Base-by-base conservation (phyloP, 2,797 vertebrate species). In the Astyanax mexicanus region DNA sequence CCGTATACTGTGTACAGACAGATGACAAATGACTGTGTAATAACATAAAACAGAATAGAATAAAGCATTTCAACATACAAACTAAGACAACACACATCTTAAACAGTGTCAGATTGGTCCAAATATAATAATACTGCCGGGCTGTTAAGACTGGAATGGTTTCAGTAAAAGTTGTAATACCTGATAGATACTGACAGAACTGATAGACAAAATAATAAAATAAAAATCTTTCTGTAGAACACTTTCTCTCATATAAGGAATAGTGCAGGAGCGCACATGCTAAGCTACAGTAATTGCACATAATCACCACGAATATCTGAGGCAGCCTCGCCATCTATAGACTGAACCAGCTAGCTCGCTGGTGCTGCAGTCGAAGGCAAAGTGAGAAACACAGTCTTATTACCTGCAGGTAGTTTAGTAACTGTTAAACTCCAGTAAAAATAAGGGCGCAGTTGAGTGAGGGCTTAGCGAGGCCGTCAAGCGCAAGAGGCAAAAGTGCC, bases 231-330 rank as follows among this genome's bases (percentile, higher is more conserved):
- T 60, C 19, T 72, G 45, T 76, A 69, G 70, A 73, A 57, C 57
- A 29, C 42, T 65, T 57, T 61, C 29, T 65, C 57, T 61, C 29
- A 21, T 68, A 45, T 57, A 67, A 71, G 71, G 57, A 74, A 72
- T 27, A 89, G 90, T 90, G 90, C 90, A 89, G 89, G 85, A 87
- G 89, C 89, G 92, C 89, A 90, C 84, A 87, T 87, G 91, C 91
- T 91, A 92, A 91, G 89, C 89, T 93, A 94, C 91, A 93, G 91
- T 93, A 93, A 93, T 93, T 94, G 93, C 93, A 94, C 92, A 91
- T 87, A 79, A 77, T 87, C 81, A 91, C 88, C 87, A 90, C 90
- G 88, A 88, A 87, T 88, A 87, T 88, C 90, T 87, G 45, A 80
- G 65, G 84, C 55, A 62, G 75, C 60, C n/a, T 60, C 44, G 10